Base-by-base conservation (phyloP, 2,797 vertebrate species). In the Margarornis squamiger region DNA sequence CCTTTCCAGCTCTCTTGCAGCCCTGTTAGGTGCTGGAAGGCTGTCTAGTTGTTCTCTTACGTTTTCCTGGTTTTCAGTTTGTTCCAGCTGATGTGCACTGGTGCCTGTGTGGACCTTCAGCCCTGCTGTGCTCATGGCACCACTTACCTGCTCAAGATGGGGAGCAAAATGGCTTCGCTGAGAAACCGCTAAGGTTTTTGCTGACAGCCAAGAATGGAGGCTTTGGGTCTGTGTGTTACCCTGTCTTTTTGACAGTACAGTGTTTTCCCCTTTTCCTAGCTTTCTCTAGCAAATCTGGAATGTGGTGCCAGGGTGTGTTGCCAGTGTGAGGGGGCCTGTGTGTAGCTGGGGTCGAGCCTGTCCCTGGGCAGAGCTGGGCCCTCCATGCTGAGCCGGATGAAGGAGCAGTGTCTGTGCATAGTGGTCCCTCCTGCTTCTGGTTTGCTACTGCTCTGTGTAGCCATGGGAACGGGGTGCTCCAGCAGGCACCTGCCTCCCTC, bases 91-190 rank as follows among this genome's bases (percentile, higher is more conserved):
- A 18, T 1, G 7, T 6, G 3, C 74, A 5, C 27, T 34, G 62
- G 3, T 43, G 14, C 34, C 24, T 0, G 0, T 11, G 43, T 0
- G 1, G 45, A 41, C 10, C 49, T 43, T 29, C 68, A 46, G 49
- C 32, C 46, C 45, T 59, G 12, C 54, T 3, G 0, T 22, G 12
- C 38, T 58, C 17, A 1, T 3, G 67, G 26, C 26, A 4, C 2
- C 32, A 2, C 0, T n/a, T 45, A 20, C 14, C 32, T 61, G 34
- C 38, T 8, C 0, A 0, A 78, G 49, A 12, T 3, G 4, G 66
- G 36, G 48, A 49, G 27, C 18, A 18, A 36, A 84, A 32, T 51
- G 4, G 14, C 49, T 78, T 67, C 0, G 0, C 54, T 13, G 4
- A 63, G 58, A 22, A 17, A 39, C 77, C 30, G 19, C 36, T 36